Conservation (phyloP, 1,140 invertebrate genomes). For the Gonatopus flavifemur region DNA sequence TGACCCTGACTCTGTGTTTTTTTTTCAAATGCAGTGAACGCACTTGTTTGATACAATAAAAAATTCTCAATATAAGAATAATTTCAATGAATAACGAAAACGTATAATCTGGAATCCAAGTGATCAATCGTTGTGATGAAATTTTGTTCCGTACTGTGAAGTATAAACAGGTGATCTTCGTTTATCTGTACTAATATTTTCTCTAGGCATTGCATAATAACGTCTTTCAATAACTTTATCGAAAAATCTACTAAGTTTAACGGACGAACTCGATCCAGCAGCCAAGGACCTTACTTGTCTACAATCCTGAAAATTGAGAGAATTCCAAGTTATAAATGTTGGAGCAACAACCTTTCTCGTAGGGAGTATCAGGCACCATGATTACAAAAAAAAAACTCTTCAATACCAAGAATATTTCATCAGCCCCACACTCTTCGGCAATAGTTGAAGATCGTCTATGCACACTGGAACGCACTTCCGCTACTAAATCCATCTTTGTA, state of each 20-base stretch:
- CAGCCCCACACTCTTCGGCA: conserved; percentile 89
- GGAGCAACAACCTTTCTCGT: too few relatives aligned
- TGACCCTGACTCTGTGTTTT: too few relatives aligned
- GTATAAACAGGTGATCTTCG: conserved; percentile 57
- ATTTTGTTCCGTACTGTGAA: conserved; percentile 58
- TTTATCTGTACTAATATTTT: conserved; percentile 58
- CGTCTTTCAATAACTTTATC: conserved; percentile 87
- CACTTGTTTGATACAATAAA: too few relatives aligned
- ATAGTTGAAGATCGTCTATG: conserved; percentile 72
- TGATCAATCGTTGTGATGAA: conserved; percentile 66
- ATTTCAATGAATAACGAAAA: too few relatives aligned
- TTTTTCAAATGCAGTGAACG: too few relatives aligned
- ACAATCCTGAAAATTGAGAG: conserved; percentile 65
- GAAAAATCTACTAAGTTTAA: conserved; percentile 91
- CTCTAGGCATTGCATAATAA: conserved; percentile 59
- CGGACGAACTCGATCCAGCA: conserved; percentile 88
- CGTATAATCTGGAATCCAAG: too few relatives aligned
- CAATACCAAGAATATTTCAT: conserved; percentile 83
- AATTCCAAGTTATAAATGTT: conserved; percentile 4
- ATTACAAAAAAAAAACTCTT: conserved; percentile 3
- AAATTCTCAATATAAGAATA: too few relatives aligned
- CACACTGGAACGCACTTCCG: conserved; percentile 68
- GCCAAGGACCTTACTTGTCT: conserved; percentile 79
- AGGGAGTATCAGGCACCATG: too few relatives aligned
- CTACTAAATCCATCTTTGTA: conserved; percentile 85